Base-by-base conservation (phyloP, 2,888 invertebrate species). In the Netelia melanura region DNA sequence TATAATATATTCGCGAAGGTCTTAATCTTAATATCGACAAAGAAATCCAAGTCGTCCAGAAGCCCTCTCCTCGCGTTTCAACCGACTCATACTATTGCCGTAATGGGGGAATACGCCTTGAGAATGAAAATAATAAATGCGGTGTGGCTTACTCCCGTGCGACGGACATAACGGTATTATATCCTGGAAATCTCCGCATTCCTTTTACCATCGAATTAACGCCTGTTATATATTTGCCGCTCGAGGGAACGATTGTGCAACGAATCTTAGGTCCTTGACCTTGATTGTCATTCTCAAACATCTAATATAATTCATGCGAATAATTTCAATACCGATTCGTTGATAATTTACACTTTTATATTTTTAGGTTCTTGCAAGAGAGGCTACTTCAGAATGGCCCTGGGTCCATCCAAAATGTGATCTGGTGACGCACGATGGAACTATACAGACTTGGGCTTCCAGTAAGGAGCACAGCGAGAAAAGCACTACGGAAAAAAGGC, bases 121-220 rank as follows among this genome's bases (percentile, higher is more conserved):
- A 48, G 65, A 58, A 76, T 54, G 17, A 72, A 67, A 76, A 72
- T 61, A 76, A 21, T 56, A 21, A 77, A 80, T 77, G 61, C 70
- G 38, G 38, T 17, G 76, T 58, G 56, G 17, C 58, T 78, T 74
- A n/a, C 48, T 61, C 56, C n/a, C 17, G 21, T 38, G 76, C 61
- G 10, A 76, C 65, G 30, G 72, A 62, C 61, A 56, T 56, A 84
- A 84, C 84, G 84, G 84, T 81, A 81, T 54, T 81, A 81, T 54
- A 71, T 25, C 80, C 21, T 30, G 67, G 72, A 61, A 76, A 71
- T 61, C 65, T 80, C 75, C 65, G 54, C 72, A 77, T 84, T 72
- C 72, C 54, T 61, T 14, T 62, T 43, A 56, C 61, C 25, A 54
- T 38, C 14, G 52, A 38, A 67, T 8, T 64, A n/a, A 77, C 38